Conservation (phyloP, 2,797 vertebrate species). For the Megalops cyprinoides region DNA sequence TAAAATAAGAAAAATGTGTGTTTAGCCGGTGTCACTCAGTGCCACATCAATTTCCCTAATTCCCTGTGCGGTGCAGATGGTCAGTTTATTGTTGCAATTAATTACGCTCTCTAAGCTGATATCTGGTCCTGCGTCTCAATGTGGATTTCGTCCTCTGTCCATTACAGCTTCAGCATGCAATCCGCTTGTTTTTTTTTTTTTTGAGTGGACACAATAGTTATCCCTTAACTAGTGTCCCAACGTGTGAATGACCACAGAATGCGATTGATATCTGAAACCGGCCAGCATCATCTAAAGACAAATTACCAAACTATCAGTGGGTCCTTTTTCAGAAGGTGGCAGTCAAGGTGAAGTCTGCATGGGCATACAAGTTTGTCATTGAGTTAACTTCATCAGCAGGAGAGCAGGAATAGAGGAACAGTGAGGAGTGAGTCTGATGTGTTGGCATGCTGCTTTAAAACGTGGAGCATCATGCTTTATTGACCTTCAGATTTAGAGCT, state of each 20-base stretch:
- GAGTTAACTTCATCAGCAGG: background rate
- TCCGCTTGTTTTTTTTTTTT: background rate
- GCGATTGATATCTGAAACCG: background rate
- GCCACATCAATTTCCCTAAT: slow-evolving; percentile 16
- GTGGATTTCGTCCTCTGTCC: slow-evolving; percentile 21
- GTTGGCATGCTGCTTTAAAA: background rate
- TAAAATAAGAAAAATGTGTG: slow-evolving; percentile 12
- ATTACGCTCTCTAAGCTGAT: slow-evolving; percentile 26
- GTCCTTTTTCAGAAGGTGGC: background rate
- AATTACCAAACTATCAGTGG: slow-evolving; percentile 1
- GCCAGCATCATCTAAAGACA: background rate
- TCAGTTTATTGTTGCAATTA: slow-evolving; percentile 25
- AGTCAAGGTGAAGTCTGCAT: slow-evolving; percentile 4
- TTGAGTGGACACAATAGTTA: background rate
- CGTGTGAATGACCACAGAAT: background rate
- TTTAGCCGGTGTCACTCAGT: slow-evolving; percentile 4
- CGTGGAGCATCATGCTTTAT: background rate
- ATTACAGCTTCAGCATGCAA: background rate
- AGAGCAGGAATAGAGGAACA: background rate
- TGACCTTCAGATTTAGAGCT: background rate
- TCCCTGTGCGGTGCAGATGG: slow-evolving; percentile 28
- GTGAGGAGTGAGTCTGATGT: background rate
- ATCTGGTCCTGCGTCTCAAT: slow-evolving; percentile 19
- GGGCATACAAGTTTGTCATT: background rate
- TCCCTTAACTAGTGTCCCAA: background rate